Conservation (phyloP, 2,888 invertebrate species). For the Lymantria monacha region DNA sequence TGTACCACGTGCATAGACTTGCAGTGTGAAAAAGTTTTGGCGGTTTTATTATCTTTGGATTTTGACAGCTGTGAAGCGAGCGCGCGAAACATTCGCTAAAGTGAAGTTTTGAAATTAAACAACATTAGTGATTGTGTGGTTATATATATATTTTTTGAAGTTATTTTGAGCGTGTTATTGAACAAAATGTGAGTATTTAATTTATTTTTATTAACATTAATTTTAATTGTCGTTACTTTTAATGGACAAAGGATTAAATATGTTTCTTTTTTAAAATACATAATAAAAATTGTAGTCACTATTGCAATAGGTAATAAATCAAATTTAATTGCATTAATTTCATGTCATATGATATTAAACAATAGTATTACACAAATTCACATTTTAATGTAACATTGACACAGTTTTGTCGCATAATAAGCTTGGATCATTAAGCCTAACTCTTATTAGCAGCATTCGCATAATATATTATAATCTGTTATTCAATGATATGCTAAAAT, state of each 20-base stretch:
- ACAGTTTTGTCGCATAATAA: no score
- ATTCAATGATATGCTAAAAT: no score
- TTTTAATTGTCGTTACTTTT: not conserved
- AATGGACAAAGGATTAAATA: not conserved
- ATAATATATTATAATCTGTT: no score
- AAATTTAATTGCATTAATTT: not conserved
- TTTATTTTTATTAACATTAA: not conserved
- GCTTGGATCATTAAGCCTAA: no score
- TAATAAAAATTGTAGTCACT: no score
- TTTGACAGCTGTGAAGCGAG: conserved; percentile 4
- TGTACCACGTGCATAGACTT: conserved; percentile 39
- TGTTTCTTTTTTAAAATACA: no score
- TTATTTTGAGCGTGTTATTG: conserved; percentile 6
- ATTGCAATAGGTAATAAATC: not conserved
- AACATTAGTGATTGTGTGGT: conserved; percentile 14
- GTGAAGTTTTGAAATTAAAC: conserved; percentile 20
- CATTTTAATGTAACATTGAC: not conserved
- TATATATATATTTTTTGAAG: conserved; percentile 6
- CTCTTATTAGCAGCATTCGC: no score
- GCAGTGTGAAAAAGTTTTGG: conserved; percentile 23
- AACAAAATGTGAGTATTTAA: conserved; percentile 17
- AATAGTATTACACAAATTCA: not conserved
- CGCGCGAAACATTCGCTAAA: conserved; percentile 27
- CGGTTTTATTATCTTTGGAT: not conserved
- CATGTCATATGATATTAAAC: not conserved